Conservation (phyloP, 2,113 vertebrate species). For the Pimephales promelas region DNA sequence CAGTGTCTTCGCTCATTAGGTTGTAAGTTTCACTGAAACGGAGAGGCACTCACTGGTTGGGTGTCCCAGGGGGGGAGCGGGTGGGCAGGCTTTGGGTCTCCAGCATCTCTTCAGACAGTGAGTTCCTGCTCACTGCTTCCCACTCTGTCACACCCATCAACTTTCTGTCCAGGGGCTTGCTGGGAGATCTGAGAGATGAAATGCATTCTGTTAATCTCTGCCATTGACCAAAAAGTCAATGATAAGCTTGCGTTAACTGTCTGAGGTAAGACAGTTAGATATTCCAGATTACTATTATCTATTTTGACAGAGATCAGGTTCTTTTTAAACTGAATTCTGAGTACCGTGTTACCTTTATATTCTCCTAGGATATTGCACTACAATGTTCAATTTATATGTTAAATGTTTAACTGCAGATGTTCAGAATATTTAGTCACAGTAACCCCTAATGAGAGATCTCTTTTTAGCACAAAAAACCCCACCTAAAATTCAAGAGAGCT, state of each 20-base stretch:
- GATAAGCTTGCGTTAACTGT: not conserved
- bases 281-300: not conserved
- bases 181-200: conserved; percentile 84
- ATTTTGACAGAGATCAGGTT: not conserved
- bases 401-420: not conserved
- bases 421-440: not conserved
- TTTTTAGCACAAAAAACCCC: conserved; percentile 2
- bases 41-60: conserved; percentile 88
- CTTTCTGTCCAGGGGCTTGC: conserved; percentile 91
- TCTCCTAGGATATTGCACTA: not conserved
- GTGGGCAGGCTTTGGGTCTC: conserved; percentile 97
- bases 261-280: not conserved
- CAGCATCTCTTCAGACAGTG: conserved; percentile 91
- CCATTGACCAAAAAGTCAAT: not conserved
- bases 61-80: conserved; percentile 94
- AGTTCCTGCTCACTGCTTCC: conserved; percentile 95
- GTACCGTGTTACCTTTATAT: not conserved
- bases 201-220: not conserved
- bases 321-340: not conserved
- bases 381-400: not conserved
- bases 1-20: not conserved
- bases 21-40: not conserved
- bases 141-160: conserved; percentile 89
- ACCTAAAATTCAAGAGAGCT: not conserved
- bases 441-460: not conserved